These are phyloP conservation scores for Liparis tanakae DNA, from an alignment of 2,797 vertebrate species.

Conservation along the genomic window DNA sequence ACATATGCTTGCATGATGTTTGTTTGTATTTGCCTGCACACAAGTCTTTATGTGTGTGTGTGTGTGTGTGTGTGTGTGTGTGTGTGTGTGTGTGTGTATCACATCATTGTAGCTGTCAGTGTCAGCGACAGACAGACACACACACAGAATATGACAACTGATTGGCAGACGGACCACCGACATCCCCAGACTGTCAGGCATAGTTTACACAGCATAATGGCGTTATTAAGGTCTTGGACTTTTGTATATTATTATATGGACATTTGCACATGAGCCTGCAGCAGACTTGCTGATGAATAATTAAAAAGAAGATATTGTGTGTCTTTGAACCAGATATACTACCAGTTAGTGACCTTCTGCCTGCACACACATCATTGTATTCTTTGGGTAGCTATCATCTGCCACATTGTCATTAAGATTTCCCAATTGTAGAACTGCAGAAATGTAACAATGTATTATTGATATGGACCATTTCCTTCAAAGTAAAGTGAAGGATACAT, in stretches of 20 bases:
- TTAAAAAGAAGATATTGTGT: neutral
- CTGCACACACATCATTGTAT: neutral
- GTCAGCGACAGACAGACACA: constrained; percentile 43
- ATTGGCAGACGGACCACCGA: constrained; percentile 62
- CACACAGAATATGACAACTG: constrained; percentile 67
- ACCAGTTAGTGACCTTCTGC: neutral
- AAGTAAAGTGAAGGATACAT: constrained; percentile 3
- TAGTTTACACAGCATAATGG: constrained; percentile 28
- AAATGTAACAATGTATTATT: constrained; percentile 3
- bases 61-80: constrained; percentile 4
- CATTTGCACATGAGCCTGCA: neutral
- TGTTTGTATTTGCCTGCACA: constrained; percentile 35
- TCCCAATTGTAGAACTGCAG: neutral
- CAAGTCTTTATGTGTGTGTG: constrained; percentile 15
- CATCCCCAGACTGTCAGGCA: constrained; percentile 51
- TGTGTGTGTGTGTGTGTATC: constrained; percentile 25
- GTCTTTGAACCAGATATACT: neutral
- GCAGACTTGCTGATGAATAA: constrained; percentile 3
- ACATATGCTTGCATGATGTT: constrained; percentile 22
- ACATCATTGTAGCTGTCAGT: constrained; percentile 54
- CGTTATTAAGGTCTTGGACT: constrained; percentile 14
- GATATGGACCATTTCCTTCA: constrained; percentile 1
- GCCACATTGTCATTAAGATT: neutral
- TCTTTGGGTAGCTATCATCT: neutral
- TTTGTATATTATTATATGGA: neutral